Conservation (phyloP, 2,113 vertebrate species). For the Melanocharis versteri region DNA sequence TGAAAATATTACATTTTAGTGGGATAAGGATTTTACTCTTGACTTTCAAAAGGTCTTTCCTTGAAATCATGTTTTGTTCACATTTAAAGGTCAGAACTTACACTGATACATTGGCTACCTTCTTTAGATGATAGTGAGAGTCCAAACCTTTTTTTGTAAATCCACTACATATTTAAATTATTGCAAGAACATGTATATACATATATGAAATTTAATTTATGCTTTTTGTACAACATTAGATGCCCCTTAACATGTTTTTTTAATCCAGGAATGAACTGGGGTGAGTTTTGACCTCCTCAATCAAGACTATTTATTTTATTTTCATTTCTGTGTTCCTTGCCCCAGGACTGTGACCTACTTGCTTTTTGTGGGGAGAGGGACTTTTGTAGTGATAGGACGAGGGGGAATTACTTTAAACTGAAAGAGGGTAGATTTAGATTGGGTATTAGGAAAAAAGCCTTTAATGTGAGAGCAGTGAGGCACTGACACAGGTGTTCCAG, state of each 20-base stretch:
- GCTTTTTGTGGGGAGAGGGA: not conserved
- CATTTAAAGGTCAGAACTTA: not conserved
- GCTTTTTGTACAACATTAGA: not conserved
- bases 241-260: not conserved
- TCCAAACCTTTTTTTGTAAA: not conserved
- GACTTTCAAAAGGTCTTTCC: not conserved
- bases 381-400: not conserved
- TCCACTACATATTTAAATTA: not conserved
- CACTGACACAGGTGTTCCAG: not conserved
- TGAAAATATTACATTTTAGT: not conserved
- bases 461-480: not conserved
- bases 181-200: not conserved
- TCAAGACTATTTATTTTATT: not conserved
- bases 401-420: not conserved
- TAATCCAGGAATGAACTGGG: not conserved
- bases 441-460: not conserved
- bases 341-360: not conserved
- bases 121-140: not conserved
- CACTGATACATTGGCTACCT: not conserved
- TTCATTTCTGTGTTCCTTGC: not conserved
- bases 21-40: not conserved
- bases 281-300: not conserved
- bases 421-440: not conserved
- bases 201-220: not conserved
- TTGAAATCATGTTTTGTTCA: not conserved